A percentile compares a stretch with the other conserved stretches of the same genome.
phyloP scores from a whole-genome alignment of 1,140 invertebrate species.

The Ylistrum balloti region DNA sequence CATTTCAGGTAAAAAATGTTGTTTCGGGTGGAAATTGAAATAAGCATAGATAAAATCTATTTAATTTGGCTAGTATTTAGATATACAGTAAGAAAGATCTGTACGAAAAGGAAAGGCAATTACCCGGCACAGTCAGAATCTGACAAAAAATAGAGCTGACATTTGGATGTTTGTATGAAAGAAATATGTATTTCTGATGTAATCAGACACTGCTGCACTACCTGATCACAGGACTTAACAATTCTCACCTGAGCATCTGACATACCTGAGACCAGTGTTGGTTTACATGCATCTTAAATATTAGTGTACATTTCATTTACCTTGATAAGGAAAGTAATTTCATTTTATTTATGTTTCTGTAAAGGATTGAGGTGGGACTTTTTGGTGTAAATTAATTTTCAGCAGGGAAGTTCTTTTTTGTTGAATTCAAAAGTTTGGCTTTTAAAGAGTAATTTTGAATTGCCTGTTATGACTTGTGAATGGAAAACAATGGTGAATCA shows the following conservation, averaged over 20 bases:
- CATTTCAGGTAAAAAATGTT: conserved; percentile 39
- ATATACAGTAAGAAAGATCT: conserved; percentile 5
- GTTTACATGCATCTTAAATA: not conserved
- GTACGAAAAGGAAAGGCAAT: conserved; percentile 25
- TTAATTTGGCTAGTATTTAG: conserved; percentile 31
- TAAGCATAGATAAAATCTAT: conserved; percentile 30
- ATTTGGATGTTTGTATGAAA: not conserved
- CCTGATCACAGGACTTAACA: not conserved
- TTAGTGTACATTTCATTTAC: not conserved
- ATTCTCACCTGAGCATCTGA: not conserved
- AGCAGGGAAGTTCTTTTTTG: too few species aligned
- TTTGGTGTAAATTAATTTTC: not conserved
- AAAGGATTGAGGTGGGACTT: not conserved
- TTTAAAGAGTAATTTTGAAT: too few species aligned
- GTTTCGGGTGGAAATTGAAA: conserved; percentile 26
- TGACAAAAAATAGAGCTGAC: not conserved
- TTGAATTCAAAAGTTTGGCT: too few species aligned
- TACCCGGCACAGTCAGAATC: not conserved
- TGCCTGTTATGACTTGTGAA: too few species aligned
- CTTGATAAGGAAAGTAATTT: too few species aligned
- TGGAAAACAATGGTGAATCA: too few species aligned
- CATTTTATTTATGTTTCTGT: not conserved
- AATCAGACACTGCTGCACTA: not conserved
- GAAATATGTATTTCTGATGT: conserved; percentile 4
- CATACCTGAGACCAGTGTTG: not conserved